Evolutionary conservation across 2,113 vertebrate genomes (phyloP).

Genomic region (Benthochromis sp.): DNA sequence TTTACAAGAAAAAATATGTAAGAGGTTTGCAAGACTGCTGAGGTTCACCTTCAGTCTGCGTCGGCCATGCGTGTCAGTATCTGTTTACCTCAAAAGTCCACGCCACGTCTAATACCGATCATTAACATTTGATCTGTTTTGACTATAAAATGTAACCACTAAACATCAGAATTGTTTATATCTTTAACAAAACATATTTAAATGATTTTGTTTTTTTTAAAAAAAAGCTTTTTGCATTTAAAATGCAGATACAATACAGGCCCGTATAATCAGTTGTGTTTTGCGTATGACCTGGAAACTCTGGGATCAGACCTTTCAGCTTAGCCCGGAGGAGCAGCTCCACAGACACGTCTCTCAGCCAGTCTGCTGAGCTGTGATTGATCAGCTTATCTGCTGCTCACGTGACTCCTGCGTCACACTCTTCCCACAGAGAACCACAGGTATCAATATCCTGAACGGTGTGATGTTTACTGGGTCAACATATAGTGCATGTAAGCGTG

Average conservation of each 20-base stretch:
- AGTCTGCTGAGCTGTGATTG: background rate
- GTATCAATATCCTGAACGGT: background rate
- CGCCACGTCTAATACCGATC: fast-evolving
- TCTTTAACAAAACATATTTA: background rate
- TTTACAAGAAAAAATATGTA: background rate
- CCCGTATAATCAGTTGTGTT: background rate
- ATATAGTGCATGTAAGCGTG: background rate
- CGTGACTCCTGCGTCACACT: background rate
- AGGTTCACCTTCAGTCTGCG: fast-evolving
- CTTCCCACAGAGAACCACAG: background rate
- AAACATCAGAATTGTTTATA: background rate
- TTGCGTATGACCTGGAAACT: background rate
- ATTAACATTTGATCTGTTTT: background rate
- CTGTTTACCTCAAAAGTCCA: background rate
- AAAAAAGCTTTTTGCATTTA: background rate
- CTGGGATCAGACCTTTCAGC: background rate
- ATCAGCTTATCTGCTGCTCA: background rate
- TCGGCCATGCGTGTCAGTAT: fast-evolving
- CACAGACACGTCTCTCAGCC: background rate
- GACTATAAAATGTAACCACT: background rate
- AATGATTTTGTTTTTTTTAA: fast-evolving
- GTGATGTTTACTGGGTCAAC: slow-evolving; percentile 11
- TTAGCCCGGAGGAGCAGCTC: background rate
- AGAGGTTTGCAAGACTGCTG: background rate
- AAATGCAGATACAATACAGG: background rate